Evolutionary conservation across 92 coral and sea anemone species (phyloP).

Genomic region (Montipora capitata): DNA sequence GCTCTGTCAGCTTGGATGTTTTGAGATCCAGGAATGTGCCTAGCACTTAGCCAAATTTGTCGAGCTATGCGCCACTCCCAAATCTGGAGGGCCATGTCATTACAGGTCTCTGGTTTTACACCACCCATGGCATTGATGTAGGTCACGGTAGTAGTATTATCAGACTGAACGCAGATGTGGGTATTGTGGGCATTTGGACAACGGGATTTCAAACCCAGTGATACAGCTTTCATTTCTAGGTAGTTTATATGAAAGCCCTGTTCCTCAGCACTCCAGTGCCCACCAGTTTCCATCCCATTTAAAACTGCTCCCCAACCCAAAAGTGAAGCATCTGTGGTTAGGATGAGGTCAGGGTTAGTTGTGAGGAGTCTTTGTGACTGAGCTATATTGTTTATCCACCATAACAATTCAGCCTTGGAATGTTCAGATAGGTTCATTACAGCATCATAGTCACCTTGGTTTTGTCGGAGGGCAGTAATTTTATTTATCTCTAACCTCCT

Average conservation of each 20-base stretch:
- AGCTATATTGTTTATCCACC: not conserved
- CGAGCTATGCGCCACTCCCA: constrained; percentile 50
- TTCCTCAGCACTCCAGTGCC: constrained; percentile 39
- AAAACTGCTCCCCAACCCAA: constrained; percentile 6
- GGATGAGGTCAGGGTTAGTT: not conserved
- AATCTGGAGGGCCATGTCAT: constrained; percentile 50
- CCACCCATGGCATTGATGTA: constrained; percentile 45
- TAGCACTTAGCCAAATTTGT: constrained; percentile 51
- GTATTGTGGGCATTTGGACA: constrained; percentile 13
- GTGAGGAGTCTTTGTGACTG: not conserved
- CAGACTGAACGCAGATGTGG: constrained; percentile 11
- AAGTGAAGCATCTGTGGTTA: not conserved
- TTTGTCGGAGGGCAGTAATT: not conserved
- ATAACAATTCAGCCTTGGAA: not conserved
- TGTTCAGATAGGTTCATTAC: not conserved
- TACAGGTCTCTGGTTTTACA: constrained; percentile 17
- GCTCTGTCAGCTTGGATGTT: constrained; percentile 54
- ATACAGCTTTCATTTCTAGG: constrained; percentile 46
- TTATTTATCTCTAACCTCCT: not conserved
- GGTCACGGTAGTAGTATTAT: constrained; percentile 24
- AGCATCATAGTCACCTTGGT: not conserved
- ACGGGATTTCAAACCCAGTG: constrained; percentile 22
- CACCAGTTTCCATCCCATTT: constrained; percentile 10
- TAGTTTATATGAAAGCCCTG: constrained; percentile 42
- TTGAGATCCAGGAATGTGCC: constrained; percentile 63